Base-by-base conservation (phyloP, 1,140 invertebrate genomes). In the Kradibia gibbosae region DNA sequence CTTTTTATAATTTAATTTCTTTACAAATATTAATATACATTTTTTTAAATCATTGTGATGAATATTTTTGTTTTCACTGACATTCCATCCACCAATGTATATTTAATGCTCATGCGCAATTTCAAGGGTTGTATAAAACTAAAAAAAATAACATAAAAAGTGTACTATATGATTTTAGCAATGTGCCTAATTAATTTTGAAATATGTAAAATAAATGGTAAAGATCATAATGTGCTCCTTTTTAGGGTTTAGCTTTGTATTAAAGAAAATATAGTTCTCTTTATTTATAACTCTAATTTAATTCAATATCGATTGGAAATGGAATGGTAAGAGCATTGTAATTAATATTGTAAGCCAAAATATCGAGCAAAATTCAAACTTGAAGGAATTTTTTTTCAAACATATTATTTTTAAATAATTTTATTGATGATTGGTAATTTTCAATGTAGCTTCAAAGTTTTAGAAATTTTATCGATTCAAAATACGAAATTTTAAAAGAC, bases 1-100 rank as follows among this genome's bases (percentile, higher is more conserved):
- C 0, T 76, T 75, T 31, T 70, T 75, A 75, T 31, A 55, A 45
- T 74, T 67, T 8, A 80, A n/a, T n/a, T 62, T 65, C n/a, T 76
- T 75, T 76, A 3, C n/a, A 22, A 76, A 25, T 67, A 28, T 81
- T 50, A n/a, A 70, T 80, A 45, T 25, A 31, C 50, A 42, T 22
- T 57, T 70, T 55, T 65, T 50, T 5, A 67, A 53, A 39, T 25
- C 20, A 10, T 48, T 74, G 74, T 22, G 4, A 48, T 67, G 7
- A 60, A 70, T 70, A 13, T 80, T 75, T 75, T 22, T 25, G 71
- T 55, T 76, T 71, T 81, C 45, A 31, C 25, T 65, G 55, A 78
- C 80, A 82, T 82, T 82, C 80, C 80, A 82, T 65, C 28, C 78
- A 42, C 67, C 11, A 50, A 77, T 48, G 22, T 74, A 42, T 80